Evolutionary conservation across 2,113 vertebrate genomes (phyloP), one percentile per base, ranked within the genome.

Genomic region (Echinops telfairi): DNA sequence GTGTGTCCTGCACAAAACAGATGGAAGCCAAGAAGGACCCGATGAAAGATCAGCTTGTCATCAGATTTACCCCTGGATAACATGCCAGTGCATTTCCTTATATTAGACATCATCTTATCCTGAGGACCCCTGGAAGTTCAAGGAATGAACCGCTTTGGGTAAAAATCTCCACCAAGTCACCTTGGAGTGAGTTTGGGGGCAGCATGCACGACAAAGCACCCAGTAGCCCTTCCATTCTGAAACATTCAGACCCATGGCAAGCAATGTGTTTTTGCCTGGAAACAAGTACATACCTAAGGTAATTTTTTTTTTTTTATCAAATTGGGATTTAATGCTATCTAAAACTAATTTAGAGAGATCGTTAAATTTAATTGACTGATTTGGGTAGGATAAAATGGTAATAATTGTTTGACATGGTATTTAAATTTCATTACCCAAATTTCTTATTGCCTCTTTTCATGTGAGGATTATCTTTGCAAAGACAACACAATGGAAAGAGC

Each of bases 241-340:
- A 78, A 86, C 53, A 66, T 89, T 80, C n/a, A 62, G 53, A 66
- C 62, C 84, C 91, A 83, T 19, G 89, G 77, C 66, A 70, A 94
- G 93, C 76, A 66, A 57, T 33, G 81, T 91, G 31, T 71, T 84
- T 97, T 95, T 94, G 43, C 1, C 1, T 82, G 89, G 58, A 33
- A 97, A 88, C 27, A 95, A 85, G 60, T 84, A 95, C 79, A 96
- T 78, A 95, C 83, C 95, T 88, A 90, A 96, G 97, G 90, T 96
- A 81, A 88, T 85, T 85, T 85, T 85, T 60, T 60, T 60, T n/a
- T 85, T 85, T 2, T 90, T 91, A 97, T 96, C 95, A 97, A 96
- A 90, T 95, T 95, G 94, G 87, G 20, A 96, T 97, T 97, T 96
- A 97, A 96, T 88, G 80, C 92, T 97, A 96, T 96, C 97, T 95